phyloP scores from a whole-genome alignment of 2,797 vertebrate genomes.

The Champsocephalus esox region DNA sequence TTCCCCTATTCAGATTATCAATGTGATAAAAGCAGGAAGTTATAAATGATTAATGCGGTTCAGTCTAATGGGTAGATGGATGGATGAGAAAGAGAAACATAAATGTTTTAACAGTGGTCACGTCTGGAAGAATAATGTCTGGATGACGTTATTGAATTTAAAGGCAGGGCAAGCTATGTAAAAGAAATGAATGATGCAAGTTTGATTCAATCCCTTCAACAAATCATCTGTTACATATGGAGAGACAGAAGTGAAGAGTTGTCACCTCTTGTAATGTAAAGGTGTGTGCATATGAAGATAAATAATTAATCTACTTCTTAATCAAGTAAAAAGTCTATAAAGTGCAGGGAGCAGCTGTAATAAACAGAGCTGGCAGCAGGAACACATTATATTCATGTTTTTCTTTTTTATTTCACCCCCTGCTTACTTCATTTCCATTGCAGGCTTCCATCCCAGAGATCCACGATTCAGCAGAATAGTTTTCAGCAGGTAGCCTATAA shows the following conservation, averaged over 20 bases:
- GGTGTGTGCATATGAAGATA: conserved; percentile 30
- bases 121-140: conserved; percentile 64
- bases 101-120: conserved; percentile 68
- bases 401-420: conserved; percentile 8
- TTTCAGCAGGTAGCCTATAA: conserved; percentile 53
- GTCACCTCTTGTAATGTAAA: conserved; percentile 19
- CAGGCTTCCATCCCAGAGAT: conserved; percentile 40
- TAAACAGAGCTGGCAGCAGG: conserved; percentile 19
- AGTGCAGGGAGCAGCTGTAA: conserved; percentile 18
- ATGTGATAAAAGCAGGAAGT: conserved; percentile 71
- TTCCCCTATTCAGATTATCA: conserved; percentile 70
- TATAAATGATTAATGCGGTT: conserved; percentile 72
- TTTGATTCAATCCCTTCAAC: conserved; percentile 34
- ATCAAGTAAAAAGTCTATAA: conserved; percentile 29
- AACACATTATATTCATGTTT: conserved; percentile 25
- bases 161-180: conserved; percentile 50
- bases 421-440: conserved; percentile 34
- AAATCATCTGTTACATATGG: conserved; percentile 45
- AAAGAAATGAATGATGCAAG: conserved; percentile 44
- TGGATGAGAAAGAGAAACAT: conserved; percentile 46
- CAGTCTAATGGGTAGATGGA: conserved; percentile 47
- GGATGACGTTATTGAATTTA: conserved; percentile 54
- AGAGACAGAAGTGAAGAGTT: conserved; percentile 24
- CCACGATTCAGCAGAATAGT: conserved; percentile 37
- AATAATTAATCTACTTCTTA: conserved; percentile 44